Evolutionary conservation across 2,888 invertebrate species (phyloP).

Genomic region (Temnothorax unifasciatus): DNA sequence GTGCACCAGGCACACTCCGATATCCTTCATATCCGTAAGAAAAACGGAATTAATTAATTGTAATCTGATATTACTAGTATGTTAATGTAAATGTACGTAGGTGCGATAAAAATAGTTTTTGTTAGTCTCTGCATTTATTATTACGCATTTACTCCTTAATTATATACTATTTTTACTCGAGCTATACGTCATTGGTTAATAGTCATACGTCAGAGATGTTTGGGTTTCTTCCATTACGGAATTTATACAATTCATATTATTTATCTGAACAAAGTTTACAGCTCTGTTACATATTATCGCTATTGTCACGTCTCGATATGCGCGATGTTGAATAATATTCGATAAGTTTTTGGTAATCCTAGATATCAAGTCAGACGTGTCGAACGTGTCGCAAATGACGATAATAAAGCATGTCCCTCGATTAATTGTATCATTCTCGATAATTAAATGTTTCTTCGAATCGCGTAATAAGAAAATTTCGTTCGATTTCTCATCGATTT

Average conservation of each 20-base stretch:
- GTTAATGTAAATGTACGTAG: not conserved
- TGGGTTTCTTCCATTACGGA: not conserved
- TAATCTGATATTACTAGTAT: not conserved
- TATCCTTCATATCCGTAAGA: not conserved
- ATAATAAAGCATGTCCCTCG: not conserved
- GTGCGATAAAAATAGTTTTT: not conserved
- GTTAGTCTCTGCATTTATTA: not conserved
- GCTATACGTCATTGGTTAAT: not conserved
- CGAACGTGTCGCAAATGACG: slow-evolving; percentile 8
- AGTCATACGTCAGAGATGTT: not conserved
- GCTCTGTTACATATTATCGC: not conserved
- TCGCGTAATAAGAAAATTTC: not conserved
- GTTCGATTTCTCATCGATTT: not conserved
- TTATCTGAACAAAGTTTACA: not conserved
- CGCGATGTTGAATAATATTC: not conserved
- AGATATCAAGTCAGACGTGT: not conserved
- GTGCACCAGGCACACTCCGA: not conserved
- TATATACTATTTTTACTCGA: not conserved
- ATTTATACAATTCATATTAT: not conserved
- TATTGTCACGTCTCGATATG: not conserved
- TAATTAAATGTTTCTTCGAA: not conserved
- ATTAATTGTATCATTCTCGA: not conserved
- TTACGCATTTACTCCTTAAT: not conserved
- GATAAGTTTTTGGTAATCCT: slow-evolving; percentile 16
- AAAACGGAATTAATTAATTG: not conserved